These are phyloP conservation scores for Hestina assimilis DNA, from an alignment of 1,140 invertebrate genomes.

Conservation along the genomic window DNA sequence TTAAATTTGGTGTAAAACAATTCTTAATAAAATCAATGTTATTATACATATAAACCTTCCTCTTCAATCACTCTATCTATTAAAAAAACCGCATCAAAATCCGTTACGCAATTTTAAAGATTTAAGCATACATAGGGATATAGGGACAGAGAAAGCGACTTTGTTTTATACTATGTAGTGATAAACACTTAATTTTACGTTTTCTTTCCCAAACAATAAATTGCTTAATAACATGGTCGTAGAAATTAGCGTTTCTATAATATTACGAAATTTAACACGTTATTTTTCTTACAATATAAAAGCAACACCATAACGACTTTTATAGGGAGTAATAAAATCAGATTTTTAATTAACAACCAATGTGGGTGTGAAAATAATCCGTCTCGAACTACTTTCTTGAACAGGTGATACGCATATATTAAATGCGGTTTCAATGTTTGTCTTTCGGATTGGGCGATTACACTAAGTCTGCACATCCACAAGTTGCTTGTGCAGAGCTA, in stretches of 20 bases:
- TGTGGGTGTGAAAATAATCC: slow-evolving; percentile 21
- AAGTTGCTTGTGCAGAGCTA: not conserved
- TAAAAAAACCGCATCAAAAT: too few species aligned
- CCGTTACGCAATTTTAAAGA: too few species aligned
- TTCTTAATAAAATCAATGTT: too few species aligned
- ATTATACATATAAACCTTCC: too few species aligned
- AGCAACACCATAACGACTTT: slow-evolving; percentile 10
- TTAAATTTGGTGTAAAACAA: too few species aligned
- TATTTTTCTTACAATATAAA: slow-evolving; percentile 12
- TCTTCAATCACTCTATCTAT: too few species aligned
- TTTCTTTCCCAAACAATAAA: not conserved
- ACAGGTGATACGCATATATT: slow-evolving; percentile 27
- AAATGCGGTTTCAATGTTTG: slow-evolving; percentile 12
- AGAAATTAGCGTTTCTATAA: not conserved
- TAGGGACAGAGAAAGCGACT: too few species aligned
- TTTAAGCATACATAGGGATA: too few species aligned
- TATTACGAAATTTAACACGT: not conserved
- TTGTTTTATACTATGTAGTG: too few species aligned
- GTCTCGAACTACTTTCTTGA: slow-evolving; percentile 21
- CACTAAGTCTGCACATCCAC: not conserved
- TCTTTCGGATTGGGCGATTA: slow-evolving; percentile 7
- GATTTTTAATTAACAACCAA: slow-evolving; percentile 23
- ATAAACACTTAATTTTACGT: too few species aligned
- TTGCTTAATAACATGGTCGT: too few species aligned
- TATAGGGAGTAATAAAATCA: slow-evolving; percentile 7